These are phyloP conservation scores for Argyrosomus regius DNA, from an alignment of 2,797 vertebrate genomes.

Conservation along the genomic window DNA sequence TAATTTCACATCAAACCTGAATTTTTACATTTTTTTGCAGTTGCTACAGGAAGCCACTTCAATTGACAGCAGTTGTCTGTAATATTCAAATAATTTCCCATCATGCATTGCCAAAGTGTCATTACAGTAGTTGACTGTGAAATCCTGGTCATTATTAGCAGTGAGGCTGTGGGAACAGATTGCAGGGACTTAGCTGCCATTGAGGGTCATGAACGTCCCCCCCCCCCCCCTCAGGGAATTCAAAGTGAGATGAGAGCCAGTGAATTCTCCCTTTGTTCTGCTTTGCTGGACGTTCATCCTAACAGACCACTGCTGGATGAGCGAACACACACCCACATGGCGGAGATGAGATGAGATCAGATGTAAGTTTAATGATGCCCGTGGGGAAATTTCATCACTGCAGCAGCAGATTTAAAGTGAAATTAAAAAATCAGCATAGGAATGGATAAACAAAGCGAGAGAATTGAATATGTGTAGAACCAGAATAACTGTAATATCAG, in stretches of 20 bases:
- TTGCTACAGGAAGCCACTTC: too few species aligned
- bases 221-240: constrained; percentile 10
- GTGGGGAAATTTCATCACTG: constrained; percentile 24
- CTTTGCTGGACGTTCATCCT: constrained; percentile 29
- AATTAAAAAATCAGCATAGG: constrained; percentile 11
- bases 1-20: too few species aligned
- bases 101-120: too few species aligned
- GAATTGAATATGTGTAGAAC: not conserved
- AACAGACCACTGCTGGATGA: constrained; percentile 20
- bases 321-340: constrained; percentile 3
- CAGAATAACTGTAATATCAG: not conserved
- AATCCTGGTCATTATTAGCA: too few species aligned
- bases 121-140: too few species aligned
- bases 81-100: too few species aligned
- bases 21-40: too few species aligned
- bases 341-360: constrained; percentile 11
- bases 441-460: constrained; percentile 1
- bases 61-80: constrained; percentile 3
- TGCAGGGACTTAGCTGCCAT: constrained; percentile 28
- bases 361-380: constrained; percentile 27
- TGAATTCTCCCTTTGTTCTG: constrained; percentile 28
- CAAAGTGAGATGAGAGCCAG: constrained; percentile 28
- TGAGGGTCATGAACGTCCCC: constrained; percentile 32
- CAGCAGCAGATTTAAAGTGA: constrained; percentile 18
- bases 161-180: constrained; percentile 37